Conservation (phyloP, 2,888 invertebrate genomes). For the Unio pictorum region DNA sequence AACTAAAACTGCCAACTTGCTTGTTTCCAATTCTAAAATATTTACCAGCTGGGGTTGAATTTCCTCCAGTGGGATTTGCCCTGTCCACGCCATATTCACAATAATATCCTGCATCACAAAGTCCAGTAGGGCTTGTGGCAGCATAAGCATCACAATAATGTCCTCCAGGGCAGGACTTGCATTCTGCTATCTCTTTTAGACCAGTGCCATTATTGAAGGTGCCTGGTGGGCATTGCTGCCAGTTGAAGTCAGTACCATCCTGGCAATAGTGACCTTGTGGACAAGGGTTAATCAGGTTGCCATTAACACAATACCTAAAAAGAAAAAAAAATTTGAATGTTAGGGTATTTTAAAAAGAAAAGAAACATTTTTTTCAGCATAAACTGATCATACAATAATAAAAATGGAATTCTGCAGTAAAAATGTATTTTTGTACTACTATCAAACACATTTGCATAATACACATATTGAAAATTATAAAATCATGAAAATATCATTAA, state of each 20-base stretch:
- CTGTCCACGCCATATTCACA: conserved; percentile 67
- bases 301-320: conserved; percentile 64
- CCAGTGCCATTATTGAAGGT: conserved; percentile 68
- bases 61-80: conserved; percentile 48
- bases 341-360: background rate
- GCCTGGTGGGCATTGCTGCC: conserved; percentile 64
- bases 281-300: conserved; percentile 53
- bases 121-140: conserved; percentile 42
- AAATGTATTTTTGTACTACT: no score
- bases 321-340: background rate
- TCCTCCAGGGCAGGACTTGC: conserved; percentile 64
- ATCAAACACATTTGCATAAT: background rate
- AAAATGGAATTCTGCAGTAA: no score
- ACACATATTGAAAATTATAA: no score
- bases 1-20: no score
- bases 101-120: conserved; percentile 63
- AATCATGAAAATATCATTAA: no score
- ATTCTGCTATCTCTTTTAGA: conserved; percentile 48
- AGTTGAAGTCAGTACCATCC: conserved; percentile 61
- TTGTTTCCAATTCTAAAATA: no score
- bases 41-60: conserved; percentile 8
- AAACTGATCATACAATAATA: no score
- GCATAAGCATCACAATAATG: conserved; percentile 58
- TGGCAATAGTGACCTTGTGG: conserved; percentile 67
- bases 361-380: background rate